Conservation (phyloP, 2,113 vertebrate genomes). For the Puffinus mauretanicus region DNA sequence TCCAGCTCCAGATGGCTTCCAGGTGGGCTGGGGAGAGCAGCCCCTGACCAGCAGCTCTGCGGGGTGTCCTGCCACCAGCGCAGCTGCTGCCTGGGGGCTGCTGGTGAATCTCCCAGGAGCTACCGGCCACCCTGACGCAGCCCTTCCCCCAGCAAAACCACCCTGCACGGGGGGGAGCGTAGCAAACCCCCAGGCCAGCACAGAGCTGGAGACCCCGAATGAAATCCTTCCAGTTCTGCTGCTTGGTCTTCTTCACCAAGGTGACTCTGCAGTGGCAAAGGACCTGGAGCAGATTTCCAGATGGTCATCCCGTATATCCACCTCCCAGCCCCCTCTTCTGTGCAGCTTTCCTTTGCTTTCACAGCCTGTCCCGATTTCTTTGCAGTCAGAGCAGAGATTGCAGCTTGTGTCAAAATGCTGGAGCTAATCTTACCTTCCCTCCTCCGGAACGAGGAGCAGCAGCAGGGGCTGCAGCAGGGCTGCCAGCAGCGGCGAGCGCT, state of each 20-base stretch:
- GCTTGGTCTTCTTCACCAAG: not conserved
- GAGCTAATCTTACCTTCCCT: not conserved
- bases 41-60: not conserved
- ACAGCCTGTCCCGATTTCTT: not conserved
- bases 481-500: not conserved
- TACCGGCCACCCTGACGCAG: not conserved
- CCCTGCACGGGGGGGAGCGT: not conserved
- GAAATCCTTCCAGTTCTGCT: not conserved
- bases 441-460: not conserved
- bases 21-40: not conserved
- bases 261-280: not conserved
- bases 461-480: not conserved
- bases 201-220: fast-evolving
- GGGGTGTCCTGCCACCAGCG: not conserved
- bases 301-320: not conserved
- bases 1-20: conserved; percentile 21
- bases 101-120: not conserved
- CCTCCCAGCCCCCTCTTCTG: not conserved
- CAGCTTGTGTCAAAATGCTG: not conserved
- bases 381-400: not conserved
- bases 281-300: not conserved
- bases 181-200: not conserved
- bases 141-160: not conserved
- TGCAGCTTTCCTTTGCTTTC: not conserved
- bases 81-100: not conserved